A percentile compares a stretch with the other conserved stretches of the same genome.
Conservation (phyloP, 1,140 invertebrate species). For the Cotesia typhae region DNA sequence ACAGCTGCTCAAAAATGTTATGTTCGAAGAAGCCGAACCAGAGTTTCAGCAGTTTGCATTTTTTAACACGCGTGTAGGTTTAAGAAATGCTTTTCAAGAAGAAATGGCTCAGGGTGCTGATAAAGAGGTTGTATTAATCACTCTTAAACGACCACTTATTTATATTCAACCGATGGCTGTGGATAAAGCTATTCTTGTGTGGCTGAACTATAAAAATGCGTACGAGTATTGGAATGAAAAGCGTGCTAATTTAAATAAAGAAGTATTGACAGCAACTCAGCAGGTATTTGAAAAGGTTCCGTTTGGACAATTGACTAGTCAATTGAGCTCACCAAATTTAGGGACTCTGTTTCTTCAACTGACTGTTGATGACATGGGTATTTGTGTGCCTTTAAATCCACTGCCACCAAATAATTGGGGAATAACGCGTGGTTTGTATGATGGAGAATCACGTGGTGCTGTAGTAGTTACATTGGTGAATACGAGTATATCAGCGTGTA, state of each 20-base stretch:
- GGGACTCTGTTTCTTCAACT: constrained; percentile 93
- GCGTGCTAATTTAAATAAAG: constrained; percentile 84
- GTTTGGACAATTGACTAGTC: constrained; percentile 79
- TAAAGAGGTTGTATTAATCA: constrained; percentile 94
- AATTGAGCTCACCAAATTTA: constrained; percentile 77
- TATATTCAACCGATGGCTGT: constrained; percentile 96
- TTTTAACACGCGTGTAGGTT: constrained; percentile 92
- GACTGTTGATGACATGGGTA: constrained; percentile 96
- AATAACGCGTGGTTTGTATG: constrained; percentile 72
- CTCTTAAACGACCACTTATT: constrained; percentile 88
- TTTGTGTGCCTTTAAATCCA: constrained; percentile 91
- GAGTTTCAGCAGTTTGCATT: constrained; percentile 97
- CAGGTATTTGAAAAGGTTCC: constrained; percentile 80
- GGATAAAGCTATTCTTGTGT: constrained; percentile 95
- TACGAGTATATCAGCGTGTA: constrained; percentile 90
- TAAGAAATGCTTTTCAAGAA: constrained; percentile 87
- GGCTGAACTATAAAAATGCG: constrained; percentile 98
- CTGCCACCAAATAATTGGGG: constrained; percentile 75
- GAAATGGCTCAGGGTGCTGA: constrained; percentile 89
- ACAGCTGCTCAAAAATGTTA: constrained; percentile 89
- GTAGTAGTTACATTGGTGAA: constrained; percentile 94
- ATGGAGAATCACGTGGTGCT: constrained; percentile 85
- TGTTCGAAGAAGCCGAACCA: constrained; percentile 96
- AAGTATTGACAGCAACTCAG: constrained; percentile 84
- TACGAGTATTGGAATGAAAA: constrained; percentile 99